Percentiles rank a stretch among this genome's conserved stretches.
Evolutionary conservation across 2,113 vertebrate genomes (phyloP).

Genomic region (Poeciliopsis occidentalis): DNA sequence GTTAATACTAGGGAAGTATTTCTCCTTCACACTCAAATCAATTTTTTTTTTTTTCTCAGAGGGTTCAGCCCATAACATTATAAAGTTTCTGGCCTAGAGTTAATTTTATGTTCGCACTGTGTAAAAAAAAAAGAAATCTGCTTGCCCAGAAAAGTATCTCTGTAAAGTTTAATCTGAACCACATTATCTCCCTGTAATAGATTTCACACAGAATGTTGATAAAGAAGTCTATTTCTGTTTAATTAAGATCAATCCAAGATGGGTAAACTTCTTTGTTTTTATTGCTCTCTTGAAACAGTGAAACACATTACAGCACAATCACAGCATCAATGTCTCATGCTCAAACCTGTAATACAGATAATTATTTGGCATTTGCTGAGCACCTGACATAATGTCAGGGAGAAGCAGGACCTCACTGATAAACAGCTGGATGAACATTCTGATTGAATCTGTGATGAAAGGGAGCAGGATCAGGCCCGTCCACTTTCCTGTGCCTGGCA

Average conservation of each 20-base stretch:
- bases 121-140: background rate
- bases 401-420: conserved; percentile 12
- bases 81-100: background rate
- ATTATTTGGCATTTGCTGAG: conserved; percentile 9
- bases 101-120: background rate
- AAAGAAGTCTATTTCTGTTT: conserved; percentile 24
- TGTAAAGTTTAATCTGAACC: background rate
- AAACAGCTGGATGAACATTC: conserved; percentile 25
- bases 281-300: background rate
- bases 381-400: background rate
- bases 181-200: conserved; percentile 14
- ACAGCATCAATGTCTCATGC: background rate
- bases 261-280: conserved; percentile 4
- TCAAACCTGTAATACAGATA: background rate
- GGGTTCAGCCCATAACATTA: conserved; percentile 30
- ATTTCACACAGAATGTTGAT: conserved; percentile 18
- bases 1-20: conserved; percentile 46
- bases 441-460: conserved; percentile 28
- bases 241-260: conserved; percentile 31
- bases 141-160: background rate
- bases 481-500: conserved; percentile 48
- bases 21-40: conserved; percentile 17
- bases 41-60: conserved; percentile 13
- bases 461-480: conserved; percentile 14
- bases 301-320: background rate